A percentile compares a stretch with the other conserved stretches of the same genome.
These are phyloP conservation scores for Xestia c-nigrum DNA, from an alignment of 2,888 invertebrate species.

Conservation along the genomic window DNA sequence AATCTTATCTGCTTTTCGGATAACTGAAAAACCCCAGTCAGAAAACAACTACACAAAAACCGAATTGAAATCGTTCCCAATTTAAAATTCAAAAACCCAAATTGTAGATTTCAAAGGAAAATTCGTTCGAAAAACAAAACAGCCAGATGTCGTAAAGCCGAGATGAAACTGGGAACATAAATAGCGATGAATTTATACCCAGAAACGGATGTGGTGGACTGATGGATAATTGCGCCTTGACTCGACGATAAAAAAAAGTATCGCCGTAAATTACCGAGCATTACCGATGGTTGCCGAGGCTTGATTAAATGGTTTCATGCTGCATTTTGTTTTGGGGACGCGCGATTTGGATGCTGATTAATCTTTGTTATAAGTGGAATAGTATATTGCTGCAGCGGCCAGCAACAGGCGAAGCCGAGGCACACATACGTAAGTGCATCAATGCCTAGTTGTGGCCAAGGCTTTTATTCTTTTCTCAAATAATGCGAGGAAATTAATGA, in stretches of 20 bases:
- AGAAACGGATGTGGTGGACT: conserved; percentile 40
- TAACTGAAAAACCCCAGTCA: neutral
- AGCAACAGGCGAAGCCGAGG: too few species aligned
- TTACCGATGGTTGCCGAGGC: conserved; percentile 25
- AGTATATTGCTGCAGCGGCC: too few species aligned
- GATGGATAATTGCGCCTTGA: conserved; percentile 51
- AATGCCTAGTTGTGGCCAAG: too few species aligned
- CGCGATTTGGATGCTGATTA: neutral
- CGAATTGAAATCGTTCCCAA: neutral
- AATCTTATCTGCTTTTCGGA: neutral
- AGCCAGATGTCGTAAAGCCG: conserved; percentile 40
- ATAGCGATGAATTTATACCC: conserved; percentile 51
- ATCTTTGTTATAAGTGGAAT: neutral
- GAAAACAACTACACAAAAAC: neutral
- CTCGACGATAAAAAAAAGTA: conserved; percentile 35
- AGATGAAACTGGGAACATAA: conserved; percentile 51
- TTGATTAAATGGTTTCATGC: conserved; percentile 21
- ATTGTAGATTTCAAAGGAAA: conserved; percentile 49
- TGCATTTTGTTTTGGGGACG: conserved; percentile 2
- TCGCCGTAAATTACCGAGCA: conserved; percentile 33
- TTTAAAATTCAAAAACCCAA: conserved; percentile 23
- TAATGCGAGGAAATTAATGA: too few species aligned
- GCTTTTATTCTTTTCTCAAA: too few species aligned
- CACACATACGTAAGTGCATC: too few species aligned
- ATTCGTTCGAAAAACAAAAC: conserved; percentile 49